A percentile compares a stretch with the other conserved stretches of the same genome.
phyloP scores from a whole-genome alignment of 53 echinoderm and acorn worm species.

The Echinometra lucunter region DNA sequence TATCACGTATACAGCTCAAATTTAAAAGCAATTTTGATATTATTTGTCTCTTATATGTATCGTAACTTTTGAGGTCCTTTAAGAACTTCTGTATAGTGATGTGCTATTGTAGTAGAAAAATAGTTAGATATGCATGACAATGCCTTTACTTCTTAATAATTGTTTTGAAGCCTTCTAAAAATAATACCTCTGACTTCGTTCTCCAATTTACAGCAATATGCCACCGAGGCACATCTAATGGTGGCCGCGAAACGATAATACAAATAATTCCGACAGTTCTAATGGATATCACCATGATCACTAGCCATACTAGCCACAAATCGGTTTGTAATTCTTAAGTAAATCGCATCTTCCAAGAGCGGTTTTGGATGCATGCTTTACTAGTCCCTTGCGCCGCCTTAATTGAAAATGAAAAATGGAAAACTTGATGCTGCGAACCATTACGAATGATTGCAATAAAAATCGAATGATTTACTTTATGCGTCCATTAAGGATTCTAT shows the following conservation, averaged over 20 bases:
- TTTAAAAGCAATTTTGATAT: too few relatives aligned
- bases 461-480: conserved; percentile 4
- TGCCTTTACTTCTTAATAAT: too few relatives aligned
- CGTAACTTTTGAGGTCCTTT: too few relatives aligned
- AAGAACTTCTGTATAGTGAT: too few relatives aligned
- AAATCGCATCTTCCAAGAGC: background rate
- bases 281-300: background rate
- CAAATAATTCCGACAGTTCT: background rate
- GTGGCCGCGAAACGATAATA: background rate
- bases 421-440: background rate
- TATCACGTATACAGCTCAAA: too few relatives aligned
- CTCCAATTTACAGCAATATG: background rate
- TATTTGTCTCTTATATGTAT: too few relatives aligned
- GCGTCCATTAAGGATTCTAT: background rate
- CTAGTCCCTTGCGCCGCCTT: background rate
- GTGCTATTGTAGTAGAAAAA: too few relatives aligned
- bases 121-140: too few relatives aligned
- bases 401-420: background rate
- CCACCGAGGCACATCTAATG: background rate
- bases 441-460: background rate
- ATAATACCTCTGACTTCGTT: background rate
- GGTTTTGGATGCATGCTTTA: background rate
- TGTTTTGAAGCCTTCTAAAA: background rate
- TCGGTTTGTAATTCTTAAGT: too few relatives aligned
- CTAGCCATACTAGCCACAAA: background rate